phyloP scores from a whole-genome alignment of 2,888 invertebrate species.

The Pseudeuparius sepicola region DNA sequence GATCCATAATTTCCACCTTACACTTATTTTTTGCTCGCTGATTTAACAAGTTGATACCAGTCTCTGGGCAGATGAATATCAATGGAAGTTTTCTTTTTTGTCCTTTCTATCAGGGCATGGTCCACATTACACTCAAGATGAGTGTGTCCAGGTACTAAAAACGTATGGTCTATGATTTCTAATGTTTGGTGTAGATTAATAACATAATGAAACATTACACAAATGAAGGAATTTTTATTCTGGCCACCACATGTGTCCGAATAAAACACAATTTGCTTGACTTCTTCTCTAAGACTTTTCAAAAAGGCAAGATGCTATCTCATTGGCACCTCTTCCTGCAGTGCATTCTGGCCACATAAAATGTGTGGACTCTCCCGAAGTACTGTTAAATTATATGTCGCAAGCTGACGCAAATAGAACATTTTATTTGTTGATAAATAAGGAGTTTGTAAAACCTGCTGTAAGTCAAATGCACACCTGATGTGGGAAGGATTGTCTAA shows the following conservation, averaged over 20 bases:
- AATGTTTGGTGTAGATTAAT: constrained; percentile 1
- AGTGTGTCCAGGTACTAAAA: no score
- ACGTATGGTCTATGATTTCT: no score
- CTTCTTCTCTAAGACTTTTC: background rate
- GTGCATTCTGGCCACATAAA: constrained; percentile 12
- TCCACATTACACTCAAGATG: no score
- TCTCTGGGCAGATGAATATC: constrained; percentile 6
- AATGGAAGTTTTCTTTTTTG: no score
- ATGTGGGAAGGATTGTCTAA: constrained; percentile 6
- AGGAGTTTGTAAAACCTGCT: constrained; percentile 12
- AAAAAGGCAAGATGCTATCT: constrained; percentile 8
- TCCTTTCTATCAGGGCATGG: no score
- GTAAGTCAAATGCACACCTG: constrained; percentile 9
- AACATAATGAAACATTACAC: constrained; percentile 1
- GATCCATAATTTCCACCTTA: constrained; percentile 8
- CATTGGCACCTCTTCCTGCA: constrained; percentile 11
- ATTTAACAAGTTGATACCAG: constrained; percentile 6
- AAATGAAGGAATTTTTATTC: background rate
- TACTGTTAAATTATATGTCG: constrained; percentile 11
- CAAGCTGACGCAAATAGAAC: constrained; percentile 10
- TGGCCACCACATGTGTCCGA: constrained; percentile 5
- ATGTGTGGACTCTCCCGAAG: constrained; percentile 9
- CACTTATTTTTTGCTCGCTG: constrained; percentile 4
- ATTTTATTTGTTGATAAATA: constrained; percentile 7
- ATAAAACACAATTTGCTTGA: constrained; percentile 6